Base-by-base conservation (phyloP, 2,797 vertebrate genomes). In the Gastrophryne carolinensis region DNA sequence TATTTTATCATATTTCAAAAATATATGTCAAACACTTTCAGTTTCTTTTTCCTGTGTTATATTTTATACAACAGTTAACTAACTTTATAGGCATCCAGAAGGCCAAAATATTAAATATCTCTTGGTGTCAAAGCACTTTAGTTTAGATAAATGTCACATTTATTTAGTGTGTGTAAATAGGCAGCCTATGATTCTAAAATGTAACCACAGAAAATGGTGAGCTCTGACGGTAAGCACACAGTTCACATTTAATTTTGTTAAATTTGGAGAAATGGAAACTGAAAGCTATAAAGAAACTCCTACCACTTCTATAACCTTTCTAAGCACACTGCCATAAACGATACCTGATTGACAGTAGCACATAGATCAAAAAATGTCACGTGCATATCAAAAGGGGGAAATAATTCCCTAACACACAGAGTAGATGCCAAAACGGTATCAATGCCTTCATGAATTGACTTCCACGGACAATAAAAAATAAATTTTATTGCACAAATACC, bases 161-260 rank as follows among this genome's bases (percentile, higher is more conserved):
- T 75, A 75, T 62, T 68, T 68, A 60, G 62, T 68, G 54, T 75
- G 41, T 61, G 54, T 56, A 75, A 75, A 75, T 56, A 61, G 23
- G 56, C 15, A 68, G 39, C 30, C 37, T 39, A 68, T 62, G 49
- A 47, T 60, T 68, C 64, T 50, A 23, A 60, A 52, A 41, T 17
- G 54, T 50, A 75, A 68, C 34, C 13, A 61, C 44, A 52, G 56
- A 75, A 50, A 35, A 75, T 6, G 47, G 54, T 52, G 17, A 17
- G 24, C 37, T 75, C 73, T 67, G 62, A 74, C 67, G 66, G 62
- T 67, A 74, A 74, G 58, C 52, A 74, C 50, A 32, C 15, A 44
- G 3, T 67, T 57, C 39, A 66, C 39, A 67, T 58, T 49, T 67
- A 39, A 44, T 65, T 15, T 47, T 37, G 66, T 74, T 49, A 73